Evolutionary conservation across 2,113 vertebrate genomes (phyloP).

Genomic region (Oceanites oceanicus): DNA sequence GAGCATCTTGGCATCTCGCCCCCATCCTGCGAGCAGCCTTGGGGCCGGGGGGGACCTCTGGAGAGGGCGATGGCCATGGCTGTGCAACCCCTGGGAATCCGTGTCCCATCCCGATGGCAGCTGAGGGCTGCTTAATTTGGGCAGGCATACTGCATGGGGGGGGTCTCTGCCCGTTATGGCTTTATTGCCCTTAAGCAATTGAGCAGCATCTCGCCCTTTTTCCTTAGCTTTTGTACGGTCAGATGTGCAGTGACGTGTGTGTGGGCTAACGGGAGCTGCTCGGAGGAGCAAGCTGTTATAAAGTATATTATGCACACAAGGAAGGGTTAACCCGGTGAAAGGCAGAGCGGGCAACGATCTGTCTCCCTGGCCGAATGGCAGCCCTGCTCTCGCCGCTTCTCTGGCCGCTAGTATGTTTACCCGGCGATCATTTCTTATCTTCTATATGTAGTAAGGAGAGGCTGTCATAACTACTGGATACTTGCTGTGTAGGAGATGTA

Average conservation of each 20-base stretch:
- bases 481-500: not conserved
- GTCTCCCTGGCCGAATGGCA: not conserved
- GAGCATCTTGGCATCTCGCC: rapidly evolving
- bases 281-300: not conserved
- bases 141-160: not conserved
- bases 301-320: not conserved
- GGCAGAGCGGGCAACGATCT: not conserved
- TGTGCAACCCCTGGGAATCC: not conserved
- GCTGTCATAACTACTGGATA: not conserved
- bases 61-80: rapidly evolving
- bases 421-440: not conserved
- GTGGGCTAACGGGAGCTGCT: not conserved
- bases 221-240: constrained; percentile 34
- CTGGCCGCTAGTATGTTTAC: not conserved
- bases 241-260: constrained; percentile 8
- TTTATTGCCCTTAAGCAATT: constrained; percentile 24
- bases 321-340: not conserved
- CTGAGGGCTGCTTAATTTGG: not conserved
- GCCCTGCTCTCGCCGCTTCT: not conserved
- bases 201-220: not conserved
- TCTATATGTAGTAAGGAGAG: not conserved
- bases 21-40: rapidly evolving
- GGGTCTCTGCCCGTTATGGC: constrained; percentile 1
- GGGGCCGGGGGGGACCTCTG: rapidly evolving
- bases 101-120: rapidly evolving